phyloP scores from a whole-genome alignment of 2,888 invertebrate genomes.

The Drosophila putrida region DNA sequence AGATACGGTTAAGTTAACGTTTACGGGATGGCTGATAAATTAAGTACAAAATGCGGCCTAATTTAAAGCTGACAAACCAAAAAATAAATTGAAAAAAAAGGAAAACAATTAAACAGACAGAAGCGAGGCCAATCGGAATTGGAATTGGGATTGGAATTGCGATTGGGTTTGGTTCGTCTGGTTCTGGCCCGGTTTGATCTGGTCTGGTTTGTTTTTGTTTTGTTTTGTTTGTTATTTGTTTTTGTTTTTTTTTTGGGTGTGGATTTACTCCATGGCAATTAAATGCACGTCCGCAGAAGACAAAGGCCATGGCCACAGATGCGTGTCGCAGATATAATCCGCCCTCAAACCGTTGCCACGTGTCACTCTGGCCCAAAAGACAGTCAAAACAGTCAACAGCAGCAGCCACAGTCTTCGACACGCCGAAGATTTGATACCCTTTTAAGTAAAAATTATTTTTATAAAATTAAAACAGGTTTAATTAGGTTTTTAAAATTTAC shows the following conservation, averaged over 20 bases:
- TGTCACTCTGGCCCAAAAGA: conserved; percentile 38
- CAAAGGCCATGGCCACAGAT: conserved; percentile 44
- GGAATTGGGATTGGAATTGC: conserved; percentile 16
- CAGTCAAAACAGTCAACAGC: conserved; percentile 23
- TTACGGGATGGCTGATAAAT: conserved; percentile 40
- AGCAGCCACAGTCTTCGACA: neutral
- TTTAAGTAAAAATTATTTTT: too few relatives aligned
- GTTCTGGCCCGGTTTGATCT: conserved; percentile 20
- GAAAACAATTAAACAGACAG: conserved; percentile 43
- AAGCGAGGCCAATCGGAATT: conserved; percentile 26
- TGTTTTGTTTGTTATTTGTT: neutral
- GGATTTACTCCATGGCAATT: conserved; percentile 45
- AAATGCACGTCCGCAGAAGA: conserved; percentile 57
- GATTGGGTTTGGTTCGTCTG: conserved; percentile 25
- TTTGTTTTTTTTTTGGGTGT: conserved; percentile 25
- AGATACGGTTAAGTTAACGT: neutral
- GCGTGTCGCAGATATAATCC: conserved; percentile 47
- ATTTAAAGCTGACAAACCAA: conserved; percentile 30
- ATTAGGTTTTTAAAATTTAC: too few relatives aligned
- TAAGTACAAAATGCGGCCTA: conserved; percentile 45
- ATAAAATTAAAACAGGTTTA: too few relatives aligned
- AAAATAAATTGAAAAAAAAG: conserved; percentile 2
- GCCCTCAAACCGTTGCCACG: conserved; percentile 36
- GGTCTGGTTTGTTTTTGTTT: conserved; percentile 15
- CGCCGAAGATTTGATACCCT: neutral